Conservation (phyloP, 2,113 vertebrate species). For the Seriola rivoliana region DNA sequence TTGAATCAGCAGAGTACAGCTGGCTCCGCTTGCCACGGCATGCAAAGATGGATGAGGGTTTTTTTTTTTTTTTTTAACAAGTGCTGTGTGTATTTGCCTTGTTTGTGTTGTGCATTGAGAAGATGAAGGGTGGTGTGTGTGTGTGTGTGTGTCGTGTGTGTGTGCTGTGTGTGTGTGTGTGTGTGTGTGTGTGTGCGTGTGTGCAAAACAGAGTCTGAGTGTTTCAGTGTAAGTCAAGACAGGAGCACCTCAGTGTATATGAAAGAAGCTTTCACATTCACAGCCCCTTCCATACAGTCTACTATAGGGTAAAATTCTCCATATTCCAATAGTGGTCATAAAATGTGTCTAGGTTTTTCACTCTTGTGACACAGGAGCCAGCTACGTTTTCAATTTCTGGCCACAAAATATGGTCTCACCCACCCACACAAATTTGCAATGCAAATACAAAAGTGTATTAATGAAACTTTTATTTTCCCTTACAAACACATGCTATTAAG, state of each 20-base stretch:
- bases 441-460: slow-evolving; percentile 1
- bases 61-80: slow-evolving; percentile 17
- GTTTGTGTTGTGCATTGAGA: slow-evolving; percentile 44
- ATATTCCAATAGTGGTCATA: background rate
- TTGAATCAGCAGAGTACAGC: slow-evolving; percentile 77
- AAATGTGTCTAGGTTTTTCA: background rate
- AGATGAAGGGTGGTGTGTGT: slow-evolving; percentile 29
- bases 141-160: slow-evolving; percentile 21
- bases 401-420: slow-evolving; percentile 21
- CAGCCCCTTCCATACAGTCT: slow-evolving; percentile 15
- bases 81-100: slow-evolving; percentile 44
- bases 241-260: slow-evolving; percentile 64
- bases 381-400: slow-evolving; percentile 9
- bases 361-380: background rate
- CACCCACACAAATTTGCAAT: slow-evolving; percentile 35
- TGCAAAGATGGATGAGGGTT: slow-evolving; percentile 53
- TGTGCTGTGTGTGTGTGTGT: slow-evolving; percentile 11
- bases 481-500: background rate
- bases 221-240: slow-evolving; percentile 54
- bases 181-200: slow-evolving; percentile 35
- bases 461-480: background rate
- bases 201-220: slow-evolving; percentile 53
- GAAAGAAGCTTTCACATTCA: slow-evolving; percentile 66
- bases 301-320: slow-evolving; percentile 25
- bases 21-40: slow-evolving; percentile 67